Base-by-base conservation (phyloP, 2,113 vertebrate species). In the Xenus cinereus region DNA sequence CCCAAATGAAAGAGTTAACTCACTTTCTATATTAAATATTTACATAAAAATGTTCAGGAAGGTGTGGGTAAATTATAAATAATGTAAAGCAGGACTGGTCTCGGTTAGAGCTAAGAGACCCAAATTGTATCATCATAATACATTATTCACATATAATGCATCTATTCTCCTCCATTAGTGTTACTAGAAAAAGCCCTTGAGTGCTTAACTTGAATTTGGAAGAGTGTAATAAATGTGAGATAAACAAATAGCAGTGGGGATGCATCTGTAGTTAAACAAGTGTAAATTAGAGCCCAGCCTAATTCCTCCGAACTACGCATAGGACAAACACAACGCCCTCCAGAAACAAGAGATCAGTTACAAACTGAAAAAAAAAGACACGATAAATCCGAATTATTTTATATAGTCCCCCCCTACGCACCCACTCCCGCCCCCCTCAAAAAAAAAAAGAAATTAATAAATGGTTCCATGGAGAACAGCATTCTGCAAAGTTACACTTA, bases 21-120 rank as follows among this genome's bases (percentile, higher is more conserved):
- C 98, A 97, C 97, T 98, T 98, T 95, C 87, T 96, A 95, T 98
- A 99, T 99, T 99, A 99, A 99, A 99, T 99, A 99, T 99, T 99
- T 98, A 99, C 98, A 98, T 98, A 98, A 98, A 99, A 98, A 99
- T 98, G 98, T 99, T 98, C 98, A 98, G 98, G 98, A 99, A 99
- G 99, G 99, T 99, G 99, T 99, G 98, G 98, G 99, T 99, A 99
- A 99, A 99, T 99, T 98, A 99, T 99, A 99, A 99, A 99, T 99
- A 99, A 99, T 99, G 98, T 98, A 99, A 98, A 98, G 98, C 98
- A 98, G 98, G 98, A 98, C 98, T 98, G 98, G 98, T 98, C 98
- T 99, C 94, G 95, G 99, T 99, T 99, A 99, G 98, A 98, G 98
- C 98, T 98, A 96, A 98, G 98, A 98, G 98, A 98, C 98, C 98